These are phyloP conservation scores for Lutraria rhynchaena DNA, from an alignment of 1,140 invertebrate genomes.

Conservation along the genomic window DNA sequence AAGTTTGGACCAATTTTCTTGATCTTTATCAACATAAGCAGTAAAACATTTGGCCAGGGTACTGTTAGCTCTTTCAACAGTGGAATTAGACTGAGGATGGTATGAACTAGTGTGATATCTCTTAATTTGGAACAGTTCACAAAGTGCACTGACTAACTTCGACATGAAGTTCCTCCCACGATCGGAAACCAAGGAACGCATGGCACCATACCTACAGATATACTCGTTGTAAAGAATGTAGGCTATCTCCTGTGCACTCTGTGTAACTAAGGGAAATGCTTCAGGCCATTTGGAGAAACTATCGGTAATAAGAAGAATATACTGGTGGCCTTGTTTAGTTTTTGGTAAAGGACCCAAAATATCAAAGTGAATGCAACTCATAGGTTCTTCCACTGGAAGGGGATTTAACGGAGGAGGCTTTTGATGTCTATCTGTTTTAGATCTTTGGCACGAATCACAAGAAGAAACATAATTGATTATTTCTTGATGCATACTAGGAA, in stretches of 20 bases:
- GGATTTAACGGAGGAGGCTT: constrained; percentile 19
- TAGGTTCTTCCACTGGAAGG: constrained; percentile 24
- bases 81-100: constrained; percentile 62
- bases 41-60: background rate
- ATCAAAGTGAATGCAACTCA: constrained; percentile 26
- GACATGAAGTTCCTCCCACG: constrained; percentile 44
- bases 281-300: constrained; percentile 40
- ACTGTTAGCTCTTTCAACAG: constrained; percentile 37
- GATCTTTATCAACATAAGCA: constrained; percentile 42
- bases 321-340: constrained; percentile 34
- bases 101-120: constrained; percentile 62
- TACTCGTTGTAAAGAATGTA: constrained; percentile 13
- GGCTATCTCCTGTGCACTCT: constrained; percentile 28
- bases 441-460: constrained; percentile 24
- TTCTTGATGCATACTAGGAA: constrained; percentile 23
- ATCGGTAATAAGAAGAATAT: constrained; percentile 25
- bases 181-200: constrained; percentile 18
- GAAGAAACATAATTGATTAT: constrained; percentile 19
- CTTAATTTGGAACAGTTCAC: constrained; percentile 66
- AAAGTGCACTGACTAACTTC: constrained; percentile 20
- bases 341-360: constrained; percentile 42
- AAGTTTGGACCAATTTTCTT: constrained; percentile 53
- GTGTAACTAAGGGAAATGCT: constrained; percentile 12
- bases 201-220: constrained; percentile 36
- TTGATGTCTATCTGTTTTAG: constrained; percentile 1